Percentiles rank a stretch among this genome's conserved stretches.
Evolutionary conservation across 2,797 vertebrate genomes (phyloP).

Genomic region (Epinephelus awoara): DNA sequence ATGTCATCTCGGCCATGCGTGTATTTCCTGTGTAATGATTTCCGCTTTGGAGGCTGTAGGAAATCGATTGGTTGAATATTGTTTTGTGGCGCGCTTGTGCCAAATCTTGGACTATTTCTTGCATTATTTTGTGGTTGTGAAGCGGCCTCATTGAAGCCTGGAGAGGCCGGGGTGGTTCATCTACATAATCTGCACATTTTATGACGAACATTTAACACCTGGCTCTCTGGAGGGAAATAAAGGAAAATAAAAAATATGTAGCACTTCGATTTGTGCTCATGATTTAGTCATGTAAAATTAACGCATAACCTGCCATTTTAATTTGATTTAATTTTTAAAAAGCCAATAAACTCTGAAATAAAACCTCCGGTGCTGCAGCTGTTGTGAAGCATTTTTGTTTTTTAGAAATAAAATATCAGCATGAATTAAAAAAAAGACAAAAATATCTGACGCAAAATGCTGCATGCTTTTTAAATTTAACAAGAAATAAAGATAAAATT

Average conservation of each 20-base stretch:
- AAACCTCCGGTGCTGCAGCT: not conserved
- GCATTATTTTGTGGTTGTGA: not conserved
- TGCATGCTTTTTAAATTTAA: not conserved
- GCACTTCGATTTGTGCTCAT: not conserved
- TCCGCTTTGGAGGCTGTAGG: constrained; percentile 25
- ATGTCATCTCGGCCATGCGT: constrained; percentile 24
- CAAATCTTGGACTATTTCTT: not conserved
- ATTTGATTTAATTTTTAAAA: constrained; percentile 6
- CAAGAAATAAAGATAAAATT: not conserved
- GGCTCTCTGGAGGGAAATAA: not conserved
- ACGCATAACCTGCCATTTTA: not conserved
- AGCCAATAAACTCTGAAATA: not conserved
- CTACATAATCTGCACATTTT: not conserved
- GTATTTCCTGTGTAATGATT: constrained; percentile 57
- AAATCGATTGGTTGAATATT: constrained; percentile 25
- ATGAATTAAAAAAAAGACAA: not conserved
- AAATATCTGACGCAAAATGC: not conserved
- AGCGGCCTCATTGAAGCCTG: not conserved
- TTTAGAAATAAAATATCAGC: not conserved
- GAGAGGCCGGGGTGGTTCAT: not conserved
- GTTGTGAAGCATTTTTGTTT: not conserved
- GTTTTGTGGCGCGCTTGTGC: not conserved
- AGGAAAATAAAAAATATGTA: not conserved
- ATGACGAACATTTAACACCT: constrained; percentile 13
- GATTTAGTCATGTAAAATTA: not conserved